Percentiles rank a stretch among this genome's conserved stretches.
These are phyloP conservation scores for Leucoraja erinaceus DNA, from an alignment of 2,113 vertebrate genomes.

Conservation along the genomic window DNA sequence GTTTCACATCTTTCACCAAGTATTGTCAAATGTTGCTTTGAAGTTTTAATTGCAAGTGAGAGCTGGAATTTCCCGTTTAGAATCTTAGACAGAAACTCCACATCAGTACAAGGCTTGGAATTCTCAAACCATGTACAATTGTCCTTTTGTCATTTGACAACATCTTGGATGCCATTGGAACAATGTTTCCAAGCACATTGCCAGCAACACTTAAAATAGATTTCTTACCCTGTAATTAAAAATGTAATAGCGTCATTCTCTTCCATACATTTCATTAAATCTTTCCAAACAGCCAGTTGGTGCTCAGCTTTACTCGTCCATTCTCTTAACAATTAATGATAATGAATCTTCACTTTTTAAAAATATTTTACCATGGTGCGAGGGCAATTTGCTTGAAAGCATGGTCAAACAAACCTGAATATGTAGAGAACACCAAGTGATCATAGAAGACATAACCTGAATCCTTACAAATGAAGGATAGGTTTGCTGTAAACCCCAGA, in stretches of 20 bases:
- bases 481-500: not conserved
- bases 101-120: not conserved
- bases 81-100: not conserved
- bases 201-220: conserved; percentile 24
- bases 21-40: not conserved
- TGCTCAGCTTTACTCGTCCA: too few species aligned
- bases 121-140: not conserved
- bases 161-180: not conserved
- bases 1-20: not conserved
- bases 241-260: not conserved
- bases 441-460: not conserved
- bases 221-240: not conserved
- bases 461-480: not conserved
- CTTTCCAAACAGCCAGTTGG: not conserved
- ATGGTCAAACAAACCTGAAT: not conserved
- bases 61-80: not conserved
- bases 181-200: conserved; percentile 19
- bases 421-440: not conserved
- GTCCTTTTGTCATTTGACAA: conserved; percentile 31
- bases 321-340: not conserved
- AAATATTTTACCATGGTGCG: not conserved
- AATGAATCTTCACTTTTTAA: too few species aligned
- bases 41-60: not conserved
- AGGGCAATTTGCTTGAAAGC: not conserved
- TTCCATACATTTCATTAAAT: not conserved